These are phyloP conservation scores for Salminus brasiliensis DNA, from an alignment of 2,113 vertebrate species.

Conservation along the genomic window DNA sequence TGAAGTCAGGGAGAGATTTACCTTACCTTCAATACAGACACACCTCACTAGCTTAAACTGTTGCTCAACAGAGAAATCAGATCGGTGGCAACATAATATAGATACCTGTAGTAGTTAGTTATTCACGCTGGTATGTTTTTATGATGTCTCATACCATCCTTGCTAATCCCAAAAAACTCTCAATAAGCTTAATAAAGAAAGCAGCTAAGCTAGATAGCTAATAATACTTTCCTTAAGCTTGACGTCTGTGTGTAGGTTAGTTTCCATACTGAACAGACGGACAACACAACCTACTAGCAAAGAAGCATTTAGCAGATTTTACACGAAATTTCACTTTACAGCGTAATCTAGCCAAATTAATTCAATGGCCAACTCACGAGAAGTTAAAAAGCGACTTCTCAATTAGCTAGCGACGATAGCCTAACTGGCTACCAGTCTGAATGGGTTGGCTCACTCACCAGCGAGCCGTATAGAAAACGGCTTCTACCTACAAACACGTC, in stretches of 20 bases:
- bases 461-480: not conserved
- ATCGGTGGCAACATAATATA: not conserved
- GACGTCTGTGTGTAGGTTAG: not conserved
- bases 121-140: no score
- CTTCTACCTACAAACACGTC: not conserved
- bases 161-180: not conserved
- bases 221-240: not conserved
- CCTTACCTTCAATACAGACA: constrained; percentile 25
- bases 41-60: constrained; percentile 38
- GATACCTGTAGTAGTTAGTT: not conserved
- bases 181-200: not conserved
- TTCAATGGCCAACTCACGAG: not conserved
- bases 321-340: not conserved
- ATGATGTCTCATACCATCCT: no score
- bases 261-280: not conserved
- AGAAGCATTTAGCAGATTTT: not conserved
- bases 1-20: constrained; percentile 17
- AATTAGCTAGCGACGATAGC: constrained; percentile 23
- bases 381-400: not conserved
- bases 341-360: not conserved
- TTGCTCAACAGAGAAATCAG: constrained; percentile 1
- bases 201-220: not conserved
- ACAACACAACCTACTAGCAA: not conserved
- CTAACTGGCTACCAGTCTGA: not conserved
- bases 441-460: not conserved